Base-by-base conservation (phyloP, 2,797 vertebrate genomes). In the Chelon auratus region DNA sequence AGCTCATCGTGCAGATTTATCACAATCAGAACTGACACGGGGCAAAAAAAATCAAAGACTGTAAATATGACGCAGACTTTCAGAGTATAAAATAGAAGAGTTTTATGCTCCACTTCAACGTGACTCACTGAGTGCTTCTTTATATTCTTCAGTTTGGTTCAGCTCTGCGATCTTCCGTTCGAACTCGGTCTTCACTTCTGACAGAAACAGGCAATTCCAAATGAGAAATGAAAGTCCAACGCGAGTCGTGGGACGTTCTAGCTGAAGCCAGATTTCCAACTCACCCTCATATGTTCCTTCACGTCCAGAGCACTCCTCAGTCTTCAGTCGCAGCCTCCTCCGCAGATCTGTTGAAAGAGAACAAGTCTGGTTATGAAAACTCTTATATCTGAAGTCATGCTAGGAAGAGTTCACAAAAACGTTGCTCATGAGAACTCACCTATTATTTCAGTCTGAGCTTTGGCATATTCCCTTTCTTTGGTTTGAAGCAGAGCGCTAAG, bases 171-270 rank as follows among this genome's bases (percentile, higher is more conserved):
- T 68, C 53, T 76, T 87, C 33, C 72, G 12, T 3, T 89, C 77
- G 9, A 88, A 53, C 33, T 88, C 69, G 8, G 33, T 50, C 58
- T 60, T 75, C 2, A 73, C 0, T 14, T 50, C 92, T 93, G 72
- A 57, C 12, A 57, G 79, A 81, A 40, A 33, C 30, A 76, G n/a
- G 62, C 15, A 33, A 6, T 53, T 3, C 2, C 9, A 17, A 43
- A 53, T 61, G 5, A 59, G 3, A 36, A 11, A n/a, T 2, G 3
- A 9, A 33, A 2, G 12, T 33, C 17, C 36, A 74, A 59, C 5
- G 5, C 11, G 17, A 72, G 47, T 18, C 13, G n/a, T 42, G 13
- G 22, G 2, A 62, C 13, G 3, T 22, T 45, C 36, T 1, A 33
- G 52, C 30, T 45, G 14, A 54, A 52, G 20, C 45, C 5, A 17